Evolutionary conservation across 2,113 vertebrate genomes (phyloP).

Genomic region (Calypte anna): DNA sequence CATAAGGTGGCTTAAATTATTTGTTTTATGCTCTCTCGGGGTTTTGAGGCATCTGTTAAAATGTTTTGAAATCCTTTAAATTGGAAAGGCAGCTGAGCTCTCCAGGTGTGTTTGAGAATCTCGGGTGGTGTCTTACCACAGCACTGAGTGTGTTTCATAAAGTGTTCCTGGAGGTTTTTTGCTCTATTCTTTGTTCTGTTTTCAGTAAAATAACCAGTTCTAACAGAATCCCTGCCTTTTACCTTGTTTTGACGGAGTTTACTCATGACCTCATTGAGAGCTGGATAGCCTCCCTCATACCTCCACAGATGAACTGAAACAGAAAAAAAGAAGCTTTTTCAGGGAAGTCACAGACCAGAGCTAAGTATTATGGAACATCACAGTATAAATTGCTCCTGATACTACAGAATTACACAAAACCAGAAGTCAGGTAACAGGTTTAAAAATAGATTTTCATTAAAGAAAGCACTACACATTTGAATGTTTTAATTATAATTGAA

Average conservation of each 20-base stretch:
- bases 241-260: constrained; percentile 96
- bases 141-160: neutral
- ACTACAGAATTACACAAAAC: neutral
- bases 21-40: neutral
- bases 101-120: neutral
- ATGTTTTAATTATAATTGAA: neutral
- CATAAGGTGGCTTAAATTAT: accelerated
- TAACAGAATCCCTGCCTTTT: constrained; percentile 14
- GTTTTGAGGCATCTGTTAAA: neutral
- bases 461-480: neutral
- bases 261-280: constrained; percentile 97
- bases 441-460: neutral
- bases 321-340: constrained; percentile 31
- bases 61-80: neutral
- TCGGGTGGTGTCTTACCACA: neutral
- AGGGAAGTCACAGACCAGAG: neutral
- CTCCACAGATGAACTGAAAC: constrained; percentile 97
- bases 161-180: neutral
- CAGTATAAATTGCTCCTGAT: neutral
- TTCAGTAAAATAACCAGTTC: neutral
- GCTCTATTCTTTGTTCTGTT: neutral
- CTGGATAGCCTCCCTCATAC: constrained; percentile 97
- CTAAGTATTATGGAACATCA: neutral
- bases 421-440: neutral
- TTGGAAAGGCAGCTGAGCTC: neutral